Conservation (phyloP, 2,797 vertebrate genomes). For the Tokudaia tokunoshimensis region DNA sequence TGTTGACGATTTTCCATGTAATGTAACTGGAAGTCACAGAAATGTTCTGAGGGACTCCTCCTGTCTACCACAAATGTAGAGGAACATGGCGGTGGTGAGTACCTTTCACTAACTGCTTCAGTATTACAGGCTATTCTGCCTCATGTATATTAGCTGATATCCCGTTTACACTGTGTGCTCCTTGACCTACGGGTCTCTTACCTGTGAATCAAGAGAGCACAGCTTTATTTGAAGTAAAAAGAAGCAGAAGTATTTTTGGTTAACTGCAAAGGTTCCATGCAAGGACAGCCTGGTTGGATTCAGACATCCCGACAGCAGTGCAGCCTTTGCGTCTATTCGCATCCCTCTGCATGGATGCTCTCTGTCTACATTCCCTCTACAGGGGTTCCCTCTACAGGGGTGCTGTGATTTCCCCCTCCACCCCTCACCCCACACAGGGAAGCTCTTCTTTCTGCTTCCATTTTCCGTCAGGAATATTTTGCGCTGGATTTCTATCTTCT, state of each 20-base stretch:
- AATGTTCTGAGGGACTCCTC: background rate
- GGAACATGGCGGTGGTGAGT: background rate
- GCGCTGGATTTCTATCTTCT: background rate
- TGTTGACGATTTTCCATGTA: slow-evolving; percentile 31
- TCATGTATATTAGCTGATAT: background rate
- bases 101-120: background rate
- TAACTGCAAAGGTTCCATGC: background rate
- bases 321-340: background rate
- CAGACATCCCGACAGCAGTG: background rate
- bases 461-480: background rate
- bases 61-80: background rate
- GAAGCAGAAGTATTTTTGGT: background rate
- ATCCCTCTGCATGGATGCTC: background rate
- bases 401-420: background rate
- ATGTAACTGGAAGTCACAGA: background rate
- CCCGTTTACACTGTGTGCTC: background rate
- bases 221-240: background rate
- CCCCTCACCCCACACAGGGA: background rate
- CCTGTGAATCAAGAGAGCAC: background rate
- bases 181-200: background rate
- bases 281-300: background rate
- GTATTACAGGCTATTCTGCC: background rate
- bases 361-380: too few relatives aligned
- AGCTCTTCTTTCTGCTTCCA: background rate
- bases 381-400: background rate